Evolutionary conservation across 2,888 invertebrate species (phyloP).

Genomic region (Hypena proboscidalis): DNA sequence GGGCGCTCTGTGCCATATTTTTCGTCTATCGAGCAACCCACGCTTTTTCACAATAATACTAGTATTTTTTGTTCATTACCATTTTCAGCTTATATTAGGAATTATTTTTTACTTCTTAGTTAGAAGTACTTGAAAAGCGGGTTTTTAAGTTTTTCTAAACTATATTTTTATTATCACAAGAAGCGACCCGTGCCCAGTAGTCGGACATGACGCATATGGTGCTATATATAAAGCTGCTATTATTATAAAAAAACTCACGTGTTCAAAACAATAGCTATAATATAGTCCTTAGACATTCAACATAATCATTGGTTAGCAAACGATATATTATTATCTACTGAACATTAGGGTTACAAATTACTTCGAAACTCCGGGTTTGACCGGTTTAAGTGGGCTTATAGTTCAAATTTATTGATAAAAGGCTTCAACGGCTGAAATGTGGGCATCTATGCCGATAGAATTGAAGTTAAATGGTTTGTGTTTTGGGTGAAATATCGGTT

Average conservation of each 20-base stretch:
- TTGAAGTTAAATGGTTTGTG: conserved; percentile 24
- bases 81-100: too few species aligned
- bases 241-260: neutral
- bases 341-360: conserved; percentile 50
- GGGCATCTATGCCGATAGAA: conserved; percentile 40
- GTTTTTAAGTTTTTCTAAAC: too few species aligned
- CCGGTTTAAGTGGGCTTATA: conserved; percentile 46
- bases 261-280: conserved; percentile 10
- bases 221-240: too few species aligned
- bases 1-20: too few species aligned
- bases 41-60: too few species aligned
- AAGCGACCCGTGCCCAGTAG: too few species aligned
- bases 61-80: too few species aligned
- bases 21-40: too few species aligned
- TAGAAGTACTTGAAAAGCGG: too few species aligned
- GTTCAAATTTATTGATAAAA: conserved; percentile 58
- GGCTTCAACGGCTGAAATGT: conserved; percentile 51
- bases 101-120: too few species aligned
- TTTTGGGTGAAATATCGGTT: conserved; percentile 14
- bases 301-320: conserved; percentile 38
- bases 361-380: conserved; percentile 39
- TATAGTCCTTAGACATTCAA: conserved; percentile 9
- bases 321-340: conserved; percentile 33
- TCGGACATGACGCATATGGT: too few species aligned
- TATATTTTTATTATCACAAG: too few species aligned